Evolutionary conservation across 2,888 invertebrate species (phyloP), one percentile per base, ranked within the genome.

Genomic region (Carpatolechia fugitivella): DNA sequence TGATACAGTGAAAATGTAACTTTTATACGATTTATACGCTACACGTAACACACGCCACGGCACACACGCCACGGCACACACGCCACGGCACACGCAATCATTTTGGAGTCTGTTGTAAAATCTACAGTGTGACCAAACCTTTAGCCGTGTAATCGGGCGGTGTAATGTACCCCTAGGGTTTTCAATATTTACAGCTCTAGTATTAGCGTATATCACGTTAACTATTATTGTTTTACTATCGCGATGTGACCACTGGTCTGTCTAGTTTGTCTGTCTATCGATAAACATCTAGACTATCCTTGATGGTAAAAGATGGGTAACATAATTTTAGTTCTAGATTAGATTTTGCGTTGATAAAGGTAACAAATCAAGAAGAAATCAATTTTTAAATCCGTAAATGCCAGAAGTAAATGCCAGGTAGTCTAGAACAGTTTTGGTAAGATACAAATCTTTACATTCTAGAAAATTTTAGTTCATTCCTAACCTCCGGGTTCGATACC

Each of bases 191-290:
- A 56, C 53, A 11, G 11, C 36, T n/a, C 47, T 20, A 14, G 14
- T 13, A 38, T 52, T 56, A 53, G 35, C 18, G 50, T 56, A 53
- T 8, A 52, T 49, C 47, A 49, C 30, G 29, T 20, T 50, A 56
- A 53, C 53, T 44, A 56, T 56, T 56, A 56, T 56, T 53, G 56
- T 56, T 52, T 52, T 36, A 35, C 31, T 55, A 55, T 55, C 47
- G 29, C 31, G 41, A 29, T 41, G 38, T 47, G 46, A 33, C 36
- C 20, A 33, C 16, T 44, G 18, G 29, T 52, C 18, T 49, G 49
- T 49, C 49, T 49, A 11, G 49, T 35, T 49, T 18, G 20, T 49
- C 36, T 36, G 13, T 11, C 16, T 11, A 41, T 44, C n/a, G 33
- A 33, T 33, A 33, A 44, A n/a, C 44, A 44, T 44, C 44, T 29